Evolutionary conservation across 2,113 vertebrate species (phyloP).

Genomic region (Vicugna pacos): DNA sequence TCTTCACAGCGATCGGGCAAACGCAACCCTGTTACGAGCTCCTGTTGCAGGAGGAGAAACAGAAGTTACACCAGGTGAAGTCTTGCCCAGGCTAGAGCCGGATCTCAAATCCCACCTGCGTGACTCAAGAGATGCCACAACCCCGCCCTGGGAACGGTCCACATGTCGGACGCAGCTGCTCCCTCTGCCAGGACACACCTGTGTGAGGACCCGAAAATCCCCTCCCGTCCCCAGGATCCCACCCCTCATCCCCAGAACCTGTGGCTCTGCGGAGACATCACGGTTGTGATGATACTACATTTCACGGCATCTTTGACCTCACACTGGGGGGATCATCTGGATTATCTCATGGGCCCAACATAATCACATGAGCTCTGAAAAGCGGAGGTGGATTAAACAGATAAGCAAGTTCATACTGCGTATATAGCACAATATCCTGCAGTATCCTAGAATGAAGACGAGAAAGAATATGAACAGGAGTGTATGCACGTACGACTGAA

Average conservation of each 20-base stretch:
- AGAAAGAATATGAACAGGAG: too few species aligned
- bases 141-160: background rate
- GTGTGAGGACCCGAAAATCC: background rate
- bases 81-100: background rate
- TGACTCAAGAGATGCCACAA: too few species aligned
- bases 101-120: background rate
- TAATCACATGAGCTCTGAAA: fast-evolving
- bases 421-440: too few species aligned
- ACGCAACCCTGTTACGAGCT: background rate
- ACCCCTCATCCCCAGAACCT: background rate
- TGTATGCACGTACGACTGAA: too few species aligned
- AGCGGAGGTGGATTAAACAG: too few species aligned
- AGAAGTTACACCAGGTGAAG: background rate
- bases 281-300: background rate
- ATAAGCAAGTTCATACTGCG: too few species aligned
- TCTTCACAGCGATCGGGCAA: too few species aligned
- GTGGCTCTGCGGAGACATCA: too few species aligned
- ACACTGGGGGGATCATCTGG: background rate
- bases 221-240: background rate
- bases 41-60: fast-evolving
- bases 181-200: background rate
- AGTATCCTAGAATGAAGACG: too few species aligned
- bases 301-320: background rate
- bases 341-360: background rate
- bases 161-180: too few species aligned